Conservation (phyloP, 2,797 vertebrate genomes). For the Rhinophrynus dorsalis region DNA sequence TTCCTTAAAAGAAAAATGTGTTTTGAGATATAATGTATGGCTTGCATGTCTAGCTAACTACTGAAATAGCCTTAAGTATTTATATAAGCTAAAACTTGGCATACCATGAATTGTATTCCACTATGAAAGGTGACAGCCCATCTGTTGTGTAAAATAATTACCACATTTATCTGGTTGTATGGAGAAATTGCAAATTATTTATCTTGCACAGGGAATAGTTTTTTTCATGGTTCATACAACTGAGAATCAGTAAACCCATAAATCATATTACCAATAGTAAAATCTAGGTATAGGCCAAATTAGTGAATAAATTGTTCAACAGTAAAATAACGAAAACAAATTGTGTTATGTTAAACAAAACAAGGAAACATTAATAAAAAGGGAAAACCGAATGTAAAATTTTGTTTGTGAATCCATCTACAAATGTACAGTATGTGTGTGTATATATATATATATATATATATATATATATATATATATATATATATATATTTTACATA, state of each 20-base stretch:
- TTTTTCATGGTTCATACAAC: slow-evolving; percentile 21
- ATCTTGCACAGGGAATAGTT: slow-evolving; percentile 38
- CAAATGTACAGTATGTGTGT: background rate
- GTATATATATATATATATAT: no score
- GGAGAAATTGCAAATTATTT: slow-evolving; percentile 33
- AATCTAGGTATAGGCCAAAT: slow-evolving; percentile 42
- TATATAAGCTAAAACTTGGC: slow-evolving; percentile 11
- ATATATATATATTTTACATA: no score
- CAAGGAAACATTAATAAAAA: slow-evolving; percentile 43
- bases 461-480: no score
- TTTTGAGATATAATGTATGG: background rate
- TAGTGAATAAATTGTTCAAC: slow-evolving; percentile 39
- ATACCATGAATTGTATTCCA: slow-evolving; percentile 14
- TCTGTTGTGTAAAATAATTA: slow-evolving; percentile 44
- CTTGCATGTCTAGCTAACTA: background rate
- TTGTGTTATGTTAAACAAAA: slow-evolving; percentile 47
- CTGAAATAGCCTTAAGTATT: slow-evolving; percentile 2
- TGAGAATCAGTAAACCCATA: slow-evolving; percentile 30
- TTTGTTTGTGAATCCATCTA: background rate
- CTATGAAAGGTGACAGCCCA: slow-evolving; percentile 44
- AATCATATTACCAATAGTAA: slow-evolving; percentile 43
- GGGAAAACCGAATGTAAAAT: slow-evolving; percentile 10
- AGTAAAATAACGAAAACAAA: slow-evolving; percentile 47
- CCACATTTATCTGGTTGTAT: slow-evolving; percentile 34
- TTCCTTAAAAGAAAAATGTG: background rate